Percentiles rank a stretch among this genome's conserved stretches.
Evolutionary conservation across 2,797 vertebrate species (phyloP).

Genomic region (Alcedo quadribrachys): DNA sequence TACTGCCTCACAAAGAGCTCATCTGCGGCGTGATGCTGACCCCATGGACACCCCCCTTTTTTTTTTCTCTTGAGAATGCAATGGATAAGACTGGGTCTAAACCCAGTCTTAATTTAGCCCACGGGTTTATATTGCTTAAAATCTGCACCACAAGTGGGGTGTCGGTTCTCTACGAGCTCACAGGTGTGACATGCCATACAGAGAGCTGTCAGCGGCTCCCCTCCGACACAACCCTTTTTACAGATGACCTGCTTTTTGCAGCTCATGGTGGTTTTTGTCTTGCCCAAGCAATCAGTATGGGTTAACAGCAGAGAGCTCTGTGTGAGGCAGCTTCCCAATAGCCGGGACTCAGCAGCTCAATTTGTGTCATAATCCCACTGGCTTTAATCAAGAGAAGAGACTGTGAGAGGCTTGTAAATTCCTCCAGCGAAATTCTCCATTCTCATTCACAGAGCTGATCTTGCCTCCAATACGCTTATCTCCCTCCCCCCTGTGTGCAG

Average conservation of each 20-base stretch:
- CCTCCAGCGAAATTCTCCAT: slow-evolving; percentile 61
- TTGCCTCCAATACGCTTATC: slow-evolving; percentile 63
- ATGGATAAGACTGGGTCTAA: background rate
- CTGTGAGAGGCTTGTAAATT: slow-evolving; percentile 61
- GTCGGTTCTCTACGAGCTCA: background rate
- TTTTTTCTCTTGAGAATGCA: background rate
- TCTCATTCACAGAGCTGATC: slow-evolving; percentile 58
- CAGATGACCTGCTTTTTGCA: background rate
- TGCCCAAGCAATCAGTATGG: background rate
- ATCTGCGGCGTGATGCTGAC: background rate
- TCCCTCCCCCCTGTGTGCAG: slow-evolving; percentile 52
- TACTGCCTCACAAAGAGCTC: background rate
- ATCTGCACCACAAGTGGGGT: background rate
- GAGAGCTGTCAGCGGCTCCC: background rate
- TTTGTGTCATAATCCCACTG: slow-evolving; percentile 28
- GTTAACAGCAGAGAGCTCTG: slow-evolving; percentile 5
- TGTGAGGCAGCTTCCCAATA: background rate
- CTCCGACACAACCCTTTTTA: background rate
- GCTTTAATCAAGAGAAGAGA: slow-evolving; percentile 64
- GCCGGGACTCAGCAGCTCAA: slow-evolving; percentile 12
- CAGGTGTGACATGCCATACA: background rate
- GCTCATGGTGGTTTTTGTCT: background rate
- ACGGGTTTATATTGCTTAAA: background rate
- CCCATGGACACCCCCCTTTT: background rate
- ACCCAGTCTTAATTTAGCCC: background rate